Base-by-base conservation (phyloP, 2,888 invertebrate genomes). In the Caenorhabditis imperialis region DNA sequence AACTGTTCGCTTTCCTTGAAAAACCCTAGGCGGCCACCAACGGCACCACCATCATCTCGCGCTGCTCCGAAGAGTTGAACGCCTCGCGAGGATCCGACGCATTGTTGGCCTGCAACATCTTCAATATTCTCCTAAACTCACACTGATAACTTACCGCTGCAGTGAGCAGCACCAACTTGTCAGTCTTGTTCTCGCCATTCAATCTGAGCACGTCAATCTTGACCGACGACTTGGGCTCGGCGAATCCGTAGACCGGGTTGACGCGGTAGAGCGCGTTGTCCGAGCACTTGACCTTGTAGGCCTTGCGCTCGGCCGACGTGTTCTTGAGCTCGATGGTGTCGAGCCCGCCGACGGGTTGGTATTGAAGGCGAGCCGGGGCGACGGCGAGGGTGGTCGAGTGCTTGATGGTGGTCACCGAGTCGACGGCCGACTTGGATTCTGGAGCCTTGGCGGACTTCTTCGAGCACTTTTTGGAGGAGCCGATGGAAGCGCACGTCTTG, bases 241-340 rank as follows among this genome's bases (percentile, higher is more conserved):
- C 76, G 18, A 76, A 67, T 23, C 71, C 76, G 54, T 22, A 67
- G 7, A 76, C 76, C 30, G 76, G 76, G 40, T 72, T 71, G 47
- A 72, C 72, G 40, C 71, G 71, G 25, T 72, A 76, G 40, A 76
- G 62, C 6, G 42, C 35, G 33, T 76, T 76, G 48, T 76, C 76
- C 33, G 76, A 72, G 51, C 76, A 76, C 33, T 76, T 72, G n/a
- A 72, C 44, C 51, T 75, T 76, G 27, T 61, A 62, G 20, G 76
- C 76, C 35, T 72, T 71, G 35, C 76, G 65, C 38, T 76, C 62
- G 20, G 16, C 30, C 27, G 76, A 72, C 33, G 50, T 62, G 44
- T 76, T 76, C 33, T 58, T 70, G 57, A 76, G 38, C 23, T 71
- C 53, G 47, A 76, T 51, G 14, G 37, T 30, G 8, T 38, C 38